phyloP scores from a whole-genome alignment of 2,888 invertebrate species.

The Cataglyphis rosenhaueri region DNA sequence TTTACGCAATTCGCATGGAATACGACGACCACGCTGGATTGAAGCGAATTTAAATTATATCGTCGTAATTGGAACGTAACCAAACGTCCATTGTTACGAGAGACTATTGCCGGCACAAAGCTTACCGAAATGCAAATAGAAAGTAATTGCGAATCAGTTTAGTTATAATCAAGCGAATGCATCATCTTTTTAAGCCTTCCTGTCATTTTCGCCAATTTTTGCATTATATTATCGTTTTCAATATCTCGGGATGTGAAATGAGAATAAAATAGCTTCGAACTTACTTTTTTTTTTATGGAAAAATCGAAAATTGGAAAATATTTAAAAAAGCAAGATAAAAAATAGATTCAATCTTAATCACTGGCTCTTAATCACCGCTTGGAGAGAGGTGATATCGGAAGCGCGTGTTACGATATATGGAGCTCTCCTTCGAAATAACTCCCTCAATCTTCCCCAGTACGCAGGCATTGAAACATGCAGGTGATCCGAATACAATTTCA shows the following conservation, averaged over 20 bases:
- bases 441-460: conserved; percentile 57
- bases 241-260: neutral
- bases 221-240: neutral
- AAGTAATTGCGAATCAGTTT: neutral
- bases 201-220: neutral
- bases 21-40: conserved; percentile 32
- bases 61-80: conserved; percentile 54
- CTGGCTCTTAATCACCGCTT: conserved; percentile 1
- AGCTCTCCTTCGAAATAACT: conserved; percentile 44
- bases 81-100: conserved; percentile 14
- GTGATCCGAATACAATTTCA: conserved; percentile 67
- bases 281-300: neutral
- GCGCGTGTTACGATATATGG: conserved; percentile 1
- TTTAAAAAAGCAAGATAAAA: neutral
- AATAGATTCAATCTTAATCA: neutral
- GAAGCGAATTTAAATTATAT: conserved; percentile 64
- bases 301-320: neutral
- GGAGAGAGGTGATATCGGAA: neutral
- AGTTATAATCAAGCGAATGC: neutral
- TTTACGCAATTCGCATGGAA: conserved; percentile 60
- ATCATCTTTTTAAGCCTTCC: neutral
- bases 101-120: neutral
- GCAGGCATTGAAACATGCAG: conserved; percentile 55
- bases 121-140: neutral
- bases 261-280: neutral